Evolutionary conservation across 1,140 invertebrate genomes (phyloP), one percentile per base, ranked within the genome.

Genomic region (Battus philenor): DNA sequence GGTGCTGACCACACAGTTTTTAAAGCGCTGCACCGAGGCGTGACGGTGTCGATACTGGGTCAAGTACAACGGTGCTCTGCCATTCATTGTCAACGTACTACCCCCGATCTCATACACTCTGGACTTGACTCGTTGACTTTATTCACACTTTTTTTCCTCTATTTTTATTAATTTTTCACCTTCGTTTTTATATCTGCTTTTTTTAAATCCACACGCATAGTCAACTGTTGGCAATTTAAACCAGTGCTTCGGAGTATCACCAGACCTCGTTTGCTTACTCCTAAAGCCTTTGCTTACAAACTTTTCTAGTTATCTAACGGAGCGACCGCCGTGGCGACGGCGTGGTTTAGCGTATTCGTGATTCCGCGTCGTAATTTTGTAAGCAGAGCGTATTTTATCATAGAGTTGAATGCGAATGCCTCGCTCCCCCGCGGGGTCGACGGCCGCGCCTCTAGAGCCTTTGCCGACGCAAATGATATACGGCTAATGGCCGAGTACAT

Each of bases 31-130:
- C 64, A 67, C 54, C 72, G 68, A 60, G 63, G 54, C 75, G 69
- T 80, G 74, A 78, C 70, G 76, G 57, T 56, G 59, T 47, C 57
- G 62, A 72, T 75, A 80, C 68, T 81, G 56, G 80, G 80, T 84
- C 80, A 84, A 84, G 80, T 75, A 84, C 80, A 80, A 68, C 74
- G 72, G 69, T 75, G 80, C 68, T 84, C 73, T 75, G 80, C 75
- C 71, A 80, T 81, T 84, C 77, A 81, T 81, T 80, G 80, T 82
- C 74, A 78, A 68, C 66, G 68, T 48, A 32, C 65, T 48, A 56
- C 57, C 47, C 60, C 55, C 62, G 67, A 60, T 67, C 68, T 71
- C 68, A 64, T 59, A 62, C 63, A 59, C 49, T 52, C 67, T 77
- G 73, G 79, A 84, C 73, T 81, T 83, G 79, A 81, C 71, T 74